A percentile compares a stretch with the other conserved stretches of the same genome.
Conservation (phyloP, 2,888 invertebrate species). For the Dryomyza anilis region DNA sequence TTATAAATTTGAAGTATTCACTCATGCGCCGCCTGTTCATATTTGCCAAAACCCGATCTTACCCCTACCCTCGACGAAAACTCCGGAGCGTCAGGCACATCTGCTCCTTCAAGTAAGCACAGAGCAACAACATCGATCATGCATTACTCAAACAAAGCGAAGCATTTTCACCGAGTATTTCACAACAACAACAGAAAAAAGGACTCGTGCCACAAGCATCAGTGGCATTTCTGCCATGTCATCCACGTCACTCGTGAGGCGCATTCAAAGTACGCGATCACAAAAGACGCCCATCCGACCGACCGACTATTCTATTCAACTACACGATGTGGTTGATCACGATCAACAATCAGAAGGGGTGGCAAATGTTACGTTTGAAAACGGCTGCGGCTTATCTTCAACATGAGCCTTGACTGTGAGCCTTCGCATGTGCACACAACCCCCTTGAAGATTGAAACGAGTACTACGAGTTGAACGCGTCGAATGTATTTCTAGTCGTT, state of each 20-base stretch:
- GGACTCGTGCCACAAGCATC: conserved; percentile 30
- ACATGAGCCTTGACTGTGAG: neutral
- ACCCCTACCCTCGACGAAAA: neutral
- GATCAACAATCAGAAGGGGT: neutral
- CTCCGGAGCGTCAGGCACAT: conserved; percentile 3
- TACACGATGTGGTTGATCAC: conserved; percentile 9
- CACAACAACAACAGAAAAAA: conserved; percentile 21
- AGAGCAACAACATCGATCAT: conserved; percentile 22
- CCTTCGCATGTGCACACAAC: too few species aligned
- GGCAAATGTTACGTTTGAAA: neutral
- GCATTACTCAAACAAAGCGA: conserved; percentile 2
- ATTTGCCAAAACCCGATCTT: neutral
- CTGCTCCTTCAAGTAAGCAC: conserved; percentile 35
- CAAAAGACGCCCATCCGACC: neutral
- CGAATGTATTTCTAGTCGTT: too few species aligned
- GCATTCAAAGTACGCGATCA: neutral
- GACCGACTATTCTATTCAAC: neutral
- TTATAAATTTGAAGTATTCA: neutral
- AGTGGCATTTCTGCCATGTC: conserved; percentile 5
- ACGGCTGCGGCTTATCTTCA: neutral
- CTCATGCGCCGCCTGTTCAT: neutral
- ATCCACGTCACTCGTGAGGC: neutral
- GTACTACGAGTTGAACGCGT: neutral
- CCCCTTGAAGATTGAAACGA: neutral
- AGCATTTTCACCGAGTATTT: conserved; percentile 8